A percentile compares a stretch with the other conserved stretches of the same genome.
Evolutionary conservation across 2,888 invertebrate species (phyloP).

Genomic region (Meloe dianella): DNA sequence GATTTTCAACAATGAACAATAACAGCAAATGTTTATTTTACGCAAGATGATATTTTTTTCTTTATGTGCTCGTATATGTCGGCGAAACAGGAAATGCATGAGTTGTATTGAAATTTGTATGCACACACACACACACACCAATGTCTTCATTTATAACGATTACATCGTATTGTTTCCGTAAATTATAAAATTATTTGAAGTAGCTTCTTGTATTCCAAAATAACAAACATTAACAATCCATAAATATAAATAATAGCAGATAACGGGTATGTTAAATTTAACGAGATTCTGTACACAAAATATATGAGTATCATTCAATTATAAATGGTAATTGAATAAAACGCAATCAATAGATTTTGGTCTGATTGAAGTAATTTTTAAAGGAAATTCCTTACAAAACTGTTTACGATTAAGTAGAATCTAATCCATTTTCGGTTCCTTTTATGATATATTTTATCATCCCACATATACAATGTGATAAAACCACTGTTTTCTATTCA

Average conservation of each 20-base stretch:
- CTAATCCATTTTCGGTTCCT: no score
- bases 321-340: no score
- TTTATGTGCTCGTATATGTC: slow-evolving; percentile 36
- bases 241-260: not conserved
- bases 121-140: no score
- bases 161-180: slow-evolving; percentile 12
- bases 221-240: not conserved
- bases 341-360: no score
- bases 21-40: slow-evolving; percentile 38
- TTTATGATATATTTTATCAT: not conserved
- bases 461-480: not conserved
- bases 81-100: slow-evolving; percentile 50
- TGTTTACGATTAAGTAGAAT: no score
- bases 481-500: not conserved
- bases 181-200: slow-evolving; percentile 2
- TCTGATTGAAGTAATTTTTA: no score
- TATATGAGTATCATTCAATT: no score
- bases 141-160: slow-evolving; percentile 36
- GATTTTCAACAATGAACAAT: slow-evolving; percentile 39
- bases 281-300: no score
- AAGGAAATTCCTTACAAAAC: no score
- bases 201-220: not conserved
- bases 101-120: slow-evolving; percentile 50
- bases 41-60: slow-evolving; percentile 41
- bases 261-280: not conserved